Evolutionary conservation across 2,113 vertebrate genomes (phyloP).

Genomic region (Glaucidium brasilianum): DNA sequence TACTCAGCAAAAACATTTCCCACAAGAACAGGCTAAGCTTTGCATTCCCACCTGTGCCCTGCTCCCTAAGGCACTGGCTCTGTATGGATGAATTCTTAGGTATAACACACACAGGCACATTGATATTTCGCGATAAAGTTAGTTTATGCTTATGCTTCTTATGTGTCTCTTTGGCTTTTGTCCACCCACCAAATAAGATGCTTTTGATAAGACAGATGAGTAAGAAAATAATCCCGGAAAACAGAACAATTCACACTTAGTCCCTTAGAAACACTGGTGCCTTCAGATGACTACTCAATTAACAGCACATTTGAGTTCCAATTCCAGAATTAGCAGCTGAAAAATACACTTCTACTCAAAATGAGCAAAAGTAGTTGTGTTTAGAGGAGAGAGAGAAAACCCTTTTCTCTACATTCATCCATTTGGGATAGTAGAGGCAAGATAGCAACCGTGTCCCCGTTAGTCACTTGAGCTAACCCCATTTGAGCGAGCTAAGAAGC

Average conservation of each 20-base stretch:
- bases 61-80: not conserved
- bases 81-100: not conserved
- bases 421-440: not conserved
- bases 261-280: not conserved
- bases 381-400: not conserved
- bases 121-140: not conserved
- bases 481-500: not conserved
- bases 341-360: not conserved
- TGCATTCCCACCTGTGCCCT: not conserved
- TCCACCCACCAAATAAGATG: not conserved
- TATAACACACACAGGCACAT: not conserved
- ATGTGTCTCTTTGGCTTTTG: rapidly evolving
- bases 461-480: not conserved
- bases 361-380: not conserved
- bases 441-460: not conserved
- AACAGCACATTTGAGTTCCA: not conserved
- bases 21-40: constrained; percentile 11
- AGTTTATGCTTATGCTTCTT: not conserved
- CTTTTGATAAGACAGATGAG: not conserved
- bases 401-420: not conserved
- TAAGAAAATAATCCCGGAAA: not conserved
- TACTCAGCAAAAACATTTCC: not conserved
- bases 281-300: not conserved
- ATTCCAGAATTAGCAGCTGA: not conserved
- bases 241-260: not conserved